Percentiles rank a stretch among this genome's conserved stretches.
These are phyloP conservation scores for Jacana jacana DNA, from an alignment of 2,113 vertebrate genomes.

Conservation along the genomic window DNA sequence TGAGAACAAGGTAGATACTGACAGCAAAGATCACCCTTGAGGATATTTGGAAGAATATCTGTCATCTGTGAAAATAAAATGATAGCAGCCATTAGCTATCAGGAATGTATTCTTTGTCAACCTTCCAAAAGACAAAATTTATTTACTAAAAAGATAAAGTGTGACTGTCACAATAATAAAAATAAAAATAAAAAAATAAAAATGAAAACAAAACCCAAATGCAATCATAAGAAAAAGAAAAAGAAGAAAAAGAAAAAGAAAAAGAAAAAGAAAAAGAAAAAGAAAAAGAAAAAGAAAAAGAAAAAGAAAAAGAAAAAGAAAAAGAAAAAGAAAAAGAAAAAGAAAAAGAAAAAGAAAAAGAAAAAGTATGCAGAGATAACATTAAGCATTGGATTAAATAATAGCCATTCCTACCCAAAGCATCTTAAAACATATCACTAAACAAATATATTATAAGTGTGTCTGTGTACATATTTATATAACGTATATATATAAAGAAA, in stretches of 20 bases:
- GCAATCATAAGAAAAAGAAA: neutral
- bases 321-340: neutral
- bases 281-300: neutral
- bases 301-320: neutral
- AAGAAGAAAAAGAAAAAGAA: neutral
- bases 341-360: neutral
- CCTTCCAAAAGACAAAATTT: conserved; percentile 61
- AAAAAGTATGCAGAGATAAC: neutral
- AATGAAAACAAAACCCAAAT: neutral
- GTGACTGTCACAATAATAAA: conserved; percentile 46
- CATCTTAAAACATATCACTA: neutral
- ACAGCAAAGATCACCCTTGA: conserved; percentile 57
- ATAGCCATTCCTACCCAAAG: neutral
- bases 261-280: neutral
- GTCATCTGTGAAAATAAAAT: conserved; percentile 63
- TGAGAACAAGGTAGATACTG: conserved; percentile 17
- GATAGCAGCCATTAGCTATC: conserved; percentile 65
- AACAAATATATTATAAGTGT: neutral
- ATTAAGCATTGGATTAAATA: neutral
- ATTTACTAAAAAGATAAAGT: conserved; percentile 68
- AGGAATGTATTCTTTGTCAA: conserved; percentile 53
- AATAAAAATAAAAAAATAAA: neutral
- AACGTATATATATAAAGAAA: neutral
- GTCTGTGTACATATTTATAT: neutral
- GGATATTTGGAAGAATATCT: conserved; percentile 67